A percentile compares a stretch with the other conserved stretches of the same genome.
Evolutionary conservation across 2,113 vertebrate genomes (phyloP).

Genomic region (Phoenicopterus ruber): DNA sequence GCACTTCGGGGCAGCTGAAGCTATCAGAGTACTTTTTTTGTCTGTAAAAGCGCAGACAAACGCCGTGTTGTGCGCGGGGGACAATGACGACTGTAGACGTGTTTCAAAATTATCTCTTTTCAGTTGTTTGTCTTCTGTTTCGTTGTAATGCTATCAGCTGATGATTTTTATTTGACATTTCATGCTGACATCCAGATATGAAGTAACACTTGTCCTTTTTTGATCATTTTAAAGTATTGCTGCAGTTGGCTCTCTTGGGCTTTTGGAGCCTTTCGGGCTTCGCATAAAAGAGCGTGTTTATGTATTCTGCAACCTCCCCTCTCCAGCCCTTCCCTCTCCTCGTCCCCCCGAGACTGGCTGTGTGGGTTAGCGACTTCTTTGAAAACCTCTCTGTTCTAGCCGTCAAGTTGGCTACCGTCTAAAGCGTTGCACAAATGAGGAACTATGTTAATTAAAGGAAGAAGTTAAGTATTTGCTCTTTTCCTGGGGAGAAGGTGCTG

Average conservation of each 20-base stretch:
- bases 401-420: not conserved
- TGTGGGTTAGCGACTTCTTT: not conserved
- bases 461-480: not conserved
- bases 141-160: fast-evolving
- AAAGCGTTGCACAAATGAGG: not conserved
- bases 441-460: not conserved
- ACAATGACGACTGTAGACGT: not conserved
- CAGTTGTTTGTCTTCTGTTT: not conserved
- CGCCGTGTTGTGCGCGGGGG: not conserved
- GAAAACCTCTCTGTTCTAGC: not conserved
- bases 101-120: not conserved
- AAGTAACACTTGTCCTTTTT: not conserved
- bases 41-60: not conserved
- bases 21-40: not conserved
- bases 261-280: conserved; percentile 9
- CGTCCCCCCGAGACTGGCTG: not conserved
- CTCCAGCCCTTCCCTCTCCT: not conserved
- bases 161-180: conserved; percentile 23
- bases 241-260: not conserved
- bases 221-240: not conserved
- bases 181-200: not conserved
- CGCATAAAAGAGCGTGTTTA: not conserved
- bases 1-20: not conserved
- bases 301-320: not conserved
- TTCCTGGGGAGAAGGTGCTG: not conserved